phyloP scores from a whole-genome alignment of 2,888 invertebrate genomes.

The Cetonia aurata region DNA sequence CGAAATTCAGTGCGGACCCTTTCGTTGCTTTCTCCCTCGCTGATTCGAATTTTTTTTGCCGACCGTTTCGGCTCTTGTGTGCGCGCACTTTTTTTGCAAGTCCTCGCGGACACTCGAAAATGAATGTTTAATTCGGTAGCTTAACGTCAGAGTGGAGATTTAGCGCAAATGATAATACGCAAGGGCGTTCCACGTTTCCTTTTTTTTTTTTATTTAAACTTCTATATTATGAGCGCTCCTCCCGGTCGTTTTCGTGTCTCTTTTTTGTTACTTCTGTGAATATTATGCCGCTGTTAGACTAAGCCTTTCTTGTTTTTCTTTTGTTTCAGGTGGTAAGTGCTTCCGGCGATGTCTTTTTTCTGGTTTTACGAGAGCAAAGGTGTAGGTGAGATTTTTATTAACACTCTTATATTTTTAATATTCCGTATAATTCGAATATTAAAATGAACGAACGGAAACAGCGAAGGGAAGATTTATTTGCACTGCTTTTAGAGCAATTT shows the following conservation, averaged over 20 bases:
- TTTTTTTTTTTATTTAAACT: conserved; percentile 3
- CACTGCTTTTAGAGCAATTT: too few relatives aligned
- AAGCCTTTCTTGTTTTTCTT: conserved; percentile 18
- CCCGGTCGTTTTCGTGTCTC: too few relatives aligned
- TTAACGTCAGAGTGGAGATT: conserved; percentile 27
- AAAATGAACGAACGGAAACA: not conserved
- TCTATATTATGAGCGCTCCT: not conserved
- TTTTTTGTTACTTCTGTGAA: conserved; percentile 12
- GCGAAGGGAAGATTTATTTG: not conserved
- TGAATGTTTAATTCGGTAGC: conserved; percentile 36
- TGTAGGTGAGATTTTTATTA: too few relatives aligned
- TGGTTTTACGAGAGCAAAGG: conserved; percentile 4
- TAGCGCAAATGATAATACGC: conserved; percentile 23
- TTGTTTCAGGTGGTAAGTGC: conserved; percentile 37
- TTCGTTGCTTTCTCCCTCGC: not conserved
- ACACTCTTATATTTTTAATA: too few relatives aligned
- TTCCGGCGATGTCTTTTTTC: not conserved
- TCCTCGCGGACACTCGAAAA: conserved; percentile 29
- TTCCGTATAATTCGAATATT: too few relatives aligned
- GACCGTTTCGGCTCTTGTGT: conserved; percentile 9
- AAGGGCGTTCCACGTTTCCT: conserved; percentile 4
- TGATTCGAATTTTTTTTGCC: conserved; percentile 12
- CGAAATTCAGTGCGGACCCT: conserved; percentile 43
- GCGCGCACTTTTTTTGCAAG: conserved; percentile 4
- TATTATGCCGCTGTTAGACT: conserved; percentile 20